These are phyloP conservation scores for Orthonevra nobilis DNA, from an alignment of 2,888 invertebrate species.

Conservation along the genomic window DNA sequence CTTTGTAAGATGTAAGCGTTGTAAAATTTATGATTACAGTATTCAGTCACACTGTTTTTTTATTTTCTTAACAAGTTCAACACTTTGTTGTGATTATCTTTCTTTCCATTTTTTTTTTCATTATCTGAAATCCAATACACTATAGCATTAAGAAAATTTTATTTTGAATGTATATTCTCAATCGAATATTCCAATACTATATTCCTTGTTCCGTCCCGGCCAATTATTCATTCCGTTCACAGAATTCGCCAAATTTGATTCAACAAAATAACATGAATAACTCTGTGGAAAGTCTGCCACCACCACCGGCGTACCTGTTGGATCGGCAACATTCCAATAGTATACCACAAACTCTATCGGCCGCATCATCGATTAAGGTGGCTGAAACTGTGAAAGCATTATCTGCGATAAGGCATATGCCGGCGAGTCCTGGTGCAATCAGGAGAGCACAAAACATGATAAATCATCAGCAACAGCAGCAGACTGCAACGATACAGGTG, in stretches of 20 bases:
- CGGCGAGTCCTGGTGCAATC: constrained; percentile 90
- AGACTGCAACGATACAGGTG: constrained; percentile 77
- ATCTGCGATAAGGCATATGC: constrained; percentile 91
- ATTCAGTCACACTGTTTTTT: too few relatives aligned
- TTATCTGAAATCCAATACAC: too few relatives aligned
- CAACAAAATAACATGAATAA: constrained; percentile 75
- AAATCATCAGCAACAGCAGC: constrained; percentile 71
- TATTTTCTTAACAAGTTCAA: too few relatives aligned
- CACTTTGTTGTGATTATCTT: too few relatives aligned
- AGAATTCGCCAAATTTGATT: constrained; percentile 72
- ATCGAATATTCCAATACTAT: too few relatives aligned
- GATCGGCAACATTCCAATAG: constrained; percentile 73
- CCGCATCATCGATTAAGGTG: constrained; percentile 83
- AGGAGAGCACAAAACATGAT: constrained; percentile 81
- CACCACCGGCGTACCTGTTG: constrained; percentile 79
- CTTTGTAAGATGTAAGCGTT: too few relatives aligned
- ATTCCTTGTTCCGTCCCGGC: too few relatives aligned
- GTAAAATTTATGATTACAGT: too few relatives aligned
- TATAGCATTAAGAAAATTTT: too few relatives aligned
- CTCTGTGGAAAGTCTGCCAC: constrained; percentile 79
- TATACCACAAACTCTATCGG: constrained; percentile 73
- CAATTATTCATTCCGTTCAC: constrained; percentile 27
- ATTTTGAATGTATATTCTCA: too few relatives aligned
- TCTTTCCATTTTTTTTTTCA: too few relatives aligned
- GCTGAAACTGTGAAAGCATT: constrained; percentile 93